phyloP scores from a whole-genome alignment of 1,140 invertebrate species.

The Pinna nobilis region DNA sequence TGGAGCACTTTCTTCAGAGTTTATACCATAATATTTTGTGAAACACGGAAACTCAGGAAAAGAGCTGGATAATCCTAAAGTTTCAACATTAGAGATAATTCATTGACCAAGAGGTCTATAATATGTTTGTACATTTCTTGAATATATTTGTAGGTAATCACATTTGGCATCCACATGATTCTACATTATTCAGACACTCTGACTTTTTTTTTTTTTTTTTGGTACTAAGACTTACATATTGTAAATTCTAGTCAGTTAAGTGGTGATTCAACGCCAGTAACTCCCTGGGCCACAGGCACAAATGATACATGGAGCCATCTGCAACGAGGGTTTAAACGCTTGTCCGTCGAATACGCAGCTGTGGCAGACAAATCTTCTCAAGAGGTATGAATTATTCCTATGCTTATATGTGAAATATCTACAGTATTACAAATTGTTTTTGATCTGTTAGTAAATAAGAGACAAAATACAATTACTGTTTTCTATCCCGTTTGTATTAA shows the following conservation, averaged over 20 bases:
- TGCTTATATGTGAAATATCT: no score
- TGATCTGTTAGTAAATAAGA: not conserved
- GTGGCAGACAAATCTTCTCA: slow-evolving; percentile 68
- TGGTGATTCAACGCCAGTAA: slow-evolving; percentile 71
- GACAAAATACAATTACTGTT: no score
- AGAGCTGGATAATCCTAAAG: no score
- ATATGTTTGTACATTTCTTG: no score
- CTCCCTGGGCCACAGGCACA: slow-evolving; percentile 80
- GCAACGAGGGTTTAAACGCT: slow-evolving; percentile 79
- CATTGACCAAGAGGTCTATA: no score
- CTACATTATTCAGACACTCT: not conserved
- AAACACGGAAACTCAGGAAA: no score
- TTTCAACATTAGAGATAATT: no score
- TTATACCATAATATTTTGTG: no score
- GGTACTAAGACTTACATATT: not conserved
- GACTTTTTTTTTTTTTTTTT: not conserved
- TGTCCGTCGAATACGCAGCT: slow-evolving; percentile 77
- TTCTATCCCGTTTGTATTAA: no score
- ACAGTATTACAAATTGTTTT: not conserved
- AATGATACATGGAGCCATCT: slow-evolving; percentile 80
- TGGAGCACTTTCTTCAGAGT: no score
- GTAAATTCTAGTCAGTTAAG: slow-evolving; percentile 61
- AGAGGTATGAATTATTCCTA: slow-evolving; percentile 61
- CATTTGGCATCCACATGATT: no score
- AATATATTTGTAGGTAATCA: no score